Evolutionary conservation across 2,797 vertebrate genomes (phyloP), one percentile per base, ranked within the genome.

Genomic region (Phataginus tricuspis): DNA sequence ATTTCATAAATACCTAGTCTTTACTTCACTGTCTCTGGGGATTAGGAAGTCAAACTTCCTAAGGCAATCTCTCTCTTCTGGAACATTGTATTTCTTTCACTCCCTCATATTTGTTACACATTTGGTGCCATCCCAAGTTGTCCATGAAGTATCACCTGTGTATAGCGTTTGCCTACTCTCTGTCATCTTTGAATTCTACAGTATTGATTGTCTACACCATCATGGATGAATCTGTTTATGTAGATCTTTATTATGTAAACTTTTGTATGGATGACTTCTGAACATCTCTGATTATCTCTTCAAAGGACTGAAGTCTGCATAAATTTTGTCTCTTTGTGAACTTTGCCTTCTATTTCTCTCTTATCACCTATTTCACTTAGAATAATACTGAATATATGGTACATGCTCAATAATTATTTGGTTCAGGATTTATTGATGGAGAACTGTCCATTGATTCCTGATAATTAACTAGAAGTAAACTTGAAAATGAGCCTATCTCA

Each of bases 61-160:
- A 34, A 27, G 39, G 31, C 9, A 39, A 14, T 72, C 14, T 57
- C 27, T 78, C 37, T 71, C 14, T 27, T 77, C 23, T 72, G 6
- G 85, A 88, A 55, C 45, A 39, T 14, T 66, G 27, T 84, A 11
- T 59, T 59, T 37, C 23, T 85, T 45, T 39, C n/a, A 42, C 49
- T 18, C 18, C 15, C 18, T 57, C 6, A 1, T 6, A 3, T 39
- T n/a, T 39, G 2, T n/a, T 59, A 31, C 29, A 11, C 37, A 29
- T 10, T 14, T 39, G 34, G 51, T 9, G 25, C 2, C 10, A 11
- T 13, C 4, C 31, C 37, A n/a, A 4, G 16, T 64, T 45, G 3
- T 55, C 10, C 9, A 9, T 1, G 4, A n/a, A 31, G 0, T 27
- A 18, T 19, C n/a, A 21, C 2, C 14, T 5, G 1, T 29, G 1